Percentiles rank a stretch among this genome's conserved stretches.
phyloP scores from a whole-genome alignment of 2,888 invertebrate genomes.

The Hymenopus coronatus region DNA sequence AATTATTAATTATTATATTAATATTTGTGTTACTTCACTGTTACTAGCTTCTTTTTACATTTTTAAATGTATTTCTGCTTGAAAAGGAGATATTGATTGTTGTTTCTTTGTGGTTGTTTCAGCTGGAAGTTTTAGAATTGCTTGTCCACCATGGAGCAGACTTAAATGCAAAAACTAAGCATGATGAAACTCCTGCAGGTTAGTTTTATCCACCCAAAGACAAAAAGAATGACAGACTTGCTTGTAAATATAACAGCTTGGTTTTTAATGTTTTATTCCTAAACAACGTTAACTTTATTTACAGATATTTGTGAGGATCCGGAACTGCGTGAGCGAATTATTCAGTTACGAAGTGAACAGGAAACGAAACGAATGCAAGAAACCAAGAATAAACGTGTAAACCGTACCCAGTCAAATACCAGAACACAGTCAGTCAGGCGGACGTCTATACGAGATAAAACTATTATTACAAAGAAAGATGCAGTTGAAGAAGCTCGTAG shows the following conservation, averaged over 20 bases:
- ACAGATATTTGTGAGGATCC: slow-evolving; percentile 94
- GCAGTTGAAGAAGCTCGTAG: slow-evolving; percentile 88
- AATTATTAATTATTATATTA: no score
- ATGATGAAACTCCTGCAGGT: slow-evolving; percentile 97
- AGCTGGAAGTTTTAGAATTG: slow-evolving; percentile 93
- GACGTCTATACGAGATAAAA: slow-evolving; percentile 90
- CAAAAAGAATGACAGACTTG: not conserved
- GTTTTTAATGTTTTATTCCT: not conserved
- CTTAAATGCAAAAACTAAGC: slow-evolving; percentile 92
- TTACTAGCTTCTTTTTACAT: no score
- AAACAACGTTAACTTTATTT: slow-evolving; percentile 5
- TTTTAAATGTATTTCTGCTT: not conserved
- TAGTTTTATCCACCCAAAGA: slow-evolving; percentile 38
- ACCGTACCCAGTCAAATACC: slow-evolving; percentile 73
- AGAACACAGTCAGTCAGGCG: slow-evolving; percentile 90
- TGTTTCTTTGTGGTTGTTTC: slow-evolving; percentile 33
- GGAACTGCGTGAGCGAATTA: slow-evolving; percentile 85
- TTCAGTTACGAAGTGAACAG: slow-evolving; percentile 85
- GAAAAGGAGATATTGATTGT: not conserved
- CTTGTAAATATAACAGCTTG: not conserved
- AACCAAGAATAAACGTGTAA: slow-evolving; percentile 59
- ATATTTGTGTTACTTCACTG: no score
- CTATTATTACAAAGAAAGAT: slow-evolving; percentile 89
- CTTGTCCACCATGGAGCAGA: slow-evolving; percentile 96
- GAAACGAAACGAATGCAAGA: slow-evolving; percentile 70